Base-by-base conservation (phyloP, 2,888 invertebrate genomes). In the Meghimatium bilineatum region DNA sequence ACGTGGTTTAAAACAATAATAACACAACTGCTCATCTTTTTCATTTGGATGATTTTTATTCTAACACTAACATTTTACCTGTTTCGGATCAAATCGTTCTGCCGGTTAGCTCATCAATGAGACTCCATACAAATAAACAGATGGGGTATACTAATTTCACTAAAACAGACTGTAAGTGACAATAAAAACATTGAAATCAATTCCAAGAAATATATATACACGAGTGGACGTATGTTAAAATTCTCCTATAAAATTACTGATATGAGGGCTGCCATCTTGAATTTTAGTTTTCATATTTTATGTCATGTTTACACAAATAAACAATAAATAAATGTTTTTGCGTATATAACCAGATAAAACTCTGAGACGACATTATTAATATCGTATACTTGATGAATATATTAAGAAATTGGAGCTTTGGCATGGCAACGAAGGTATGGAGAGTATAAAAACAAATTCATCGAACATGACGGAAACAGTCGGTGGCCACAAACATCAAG, bases 221-320 rank as follows among this genome's bases (percentile, higher is more conserved):
- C 32, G 67, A 67, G 20, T 44, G 67, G 20, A n/a, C 32, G 12
- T 17, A 23, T 44, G 6, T 1, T 1, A 36, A 2, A n/a, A 32
- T 26, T 32, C 63, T 63, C 29, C 71, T 34, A 38, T 63, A 3
- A 63, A 63, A 77, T 77, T 71, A 67, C 80, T 52, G 80, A 84
- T 66, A 84, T 84, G 84, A 84, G 75, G 84, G 84, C 84, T 84
- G 84, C 84, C 84, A 84, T 84, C 69, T 84, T 84, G 84, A 80
- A 84, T 80, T 80, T 79, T 74, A 79, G 80, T 75, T 44, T 36
- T 79, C 44, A 80, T 44, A 80, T 80, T 83, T 76, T 72, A 60
- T 60, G 29, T 32, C 32, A 63, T 69, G 34, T 78, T 63, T 78
- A 60, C 29, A 77, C n/a, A 77, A n/a, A 38, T 77, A 29, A 14